Base-by-base conservation (phyloP, 2,888 invertebrate species). In the Xiphydria camelus region DNA sequence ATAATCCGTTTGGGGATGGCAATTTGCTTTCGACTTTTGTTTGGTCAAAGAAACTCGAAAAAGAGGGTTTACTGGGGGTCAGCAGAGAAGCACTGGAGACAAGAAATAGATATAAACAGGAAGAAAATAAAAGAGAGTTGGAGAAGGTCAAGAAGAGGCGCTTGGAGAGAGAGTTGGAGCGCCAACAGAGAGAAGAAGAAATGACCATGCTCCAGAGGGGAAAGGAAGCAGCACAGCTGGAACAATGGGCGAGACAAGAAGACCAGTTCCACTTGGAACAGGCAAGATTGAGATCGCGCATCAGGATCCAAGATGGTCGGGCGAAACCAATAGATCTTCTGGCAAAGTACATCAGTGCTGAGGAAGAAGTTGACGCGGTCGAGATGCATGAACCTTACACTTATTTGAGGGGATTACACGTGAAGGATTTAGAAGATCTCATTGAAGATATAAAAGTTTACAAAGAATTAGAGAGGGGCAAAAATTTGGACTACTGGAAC, bases 301-400 rank as follows among this genome's bases (percentile, higher is more conserved):
- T 99, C 55, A 84, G 99, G 50, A 98, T 99, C 47, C 90, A 95
- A 53, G 97, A 98, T 75, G 94, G 94, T 4, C 80, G 98, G 64
- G 97, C 98, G 0, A 99, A 99, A 70, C 97, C 99, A 0, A 99
- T 99, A 56, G 99, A 99, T 80, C 80, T 98, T 51, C 78, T 99
- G 42, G 97, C 97, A 0, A 92, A 97, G 79, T 99, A 98, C 68
- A 92, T 97, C 44, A 90, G 91, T 70, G 89, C 91, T 1, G 91
- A 94, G 65, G 90, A 91, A 61, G 83, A 88, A 55, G 91, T 91
- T 39, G 90, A 95, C 63, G 91, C 94, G 0, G 88, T 97, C 17
- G 97, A 98, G 79, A 94, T 99, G 92, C 94, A 96, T 70, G 97
- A 99, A 73, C 98, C 99, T 0, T 95, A 97, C 72, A 91, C 91